Evolutionary conservation across 2,113 vertebrate genomes (phyloP), one percentile per base, ranked within the genome.

Genomic region (Zapornia atra): DNA sequence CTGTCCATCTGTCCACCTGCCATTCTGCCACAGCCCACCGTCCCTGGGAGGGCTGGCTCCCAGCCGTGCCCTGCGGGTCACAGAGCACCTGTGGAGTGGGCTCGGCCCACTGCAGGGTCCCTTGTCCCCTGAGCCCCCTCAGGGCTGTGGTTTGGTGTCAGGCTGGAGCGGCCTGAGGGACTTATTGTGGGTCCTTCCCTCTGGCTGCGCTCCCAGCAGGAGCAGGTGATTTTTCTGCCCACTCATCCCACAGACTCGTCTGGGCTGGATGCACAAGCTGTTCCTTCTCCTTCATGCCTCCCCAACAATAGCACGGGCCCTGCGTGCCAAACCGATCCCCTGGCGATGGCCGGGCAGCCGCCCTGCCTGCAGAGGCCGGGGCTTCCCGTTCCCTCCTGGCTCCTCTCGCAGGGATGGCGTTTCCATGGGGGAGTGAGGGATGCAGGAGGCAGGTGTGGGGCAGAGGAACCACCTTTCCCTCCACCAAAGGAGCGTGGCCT

Each of bases 1-100:
- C 83, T 17, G 1, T 17, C 8, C 17, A 2, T 3, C 76, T 11
- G 21, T 7, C 44, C 46, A 7, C 5, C 63, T 13, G 8, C 54
- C 18, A 4, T 3, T 22, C 79, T 42, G 40, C n/a, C 54, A 56
- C 5, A 22, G 31, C 60, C 68, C 15, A 19, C 75, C 44, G 15
- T 26, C 46, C 25, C 44, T 46, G 44, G 44, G 44, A 34, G 2
- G 9, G 1, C 44, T 44, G 0, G 0, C 7, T 40, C 54, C 64
- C 59, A 28, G 56, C 46, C 1, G 0, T 25, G 60, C 44, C 44
- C 69, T 5, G 38, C 1, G 1, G 28, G 72, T 25, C 2, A 12
- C 31, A 25, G 63, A 16, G 44, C 1, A 0, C 71, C 65, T 2
- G 0, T 0, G 3, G n/a, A n/a, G 9, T 4, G 61, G 42, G 69